Conservation (phyloP, 2,113 vertebrate species). For the Eonycteris spelaea region DNA sequence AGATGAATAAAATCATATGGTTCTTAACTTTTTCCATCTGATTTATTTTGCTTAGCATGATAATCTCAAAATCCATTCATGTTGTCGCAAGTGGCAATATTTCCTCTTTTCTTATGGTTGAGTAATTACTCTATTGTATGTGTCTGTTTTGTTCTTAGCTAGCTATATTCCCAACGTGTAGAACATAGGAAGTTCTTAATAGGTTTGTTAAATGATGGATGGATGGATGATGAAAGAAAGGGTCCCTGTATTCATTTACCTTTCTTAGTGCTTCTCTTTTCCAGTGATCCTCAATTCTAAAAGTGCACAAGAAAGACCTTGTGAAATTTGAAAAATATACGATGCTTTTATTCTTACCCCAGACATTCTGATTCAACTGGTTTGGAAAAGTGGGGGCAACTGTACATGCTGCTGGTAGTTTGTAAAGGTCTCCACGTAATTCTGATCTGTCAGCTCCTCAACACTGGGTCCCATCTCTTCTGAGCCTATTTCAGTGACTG, state of each 20-base stretch:
- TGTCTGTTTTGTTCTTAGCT: not conserved
- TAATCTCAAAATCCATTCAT: too few species aligned
- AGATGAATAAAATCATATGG: too few species aligned
- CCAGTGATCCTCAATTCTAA: not conserved
- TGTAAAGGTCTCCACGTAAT: too few species aligned
- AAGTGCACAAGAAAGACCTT: not conserved
- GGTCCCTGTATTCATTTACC: not conserved
- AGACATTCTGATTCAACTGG: not conserved
- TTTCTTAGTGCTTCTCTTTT: not conserved
- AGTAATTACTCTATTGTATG: too few species aligned
- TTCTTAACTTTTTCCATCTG: too few species aligned
- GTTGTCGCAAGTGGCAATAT: too few species aligned
- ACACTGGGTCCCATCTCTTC: not conserved
- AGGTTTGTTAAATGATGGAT: not conserved
- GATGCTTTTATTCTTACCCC: not conserved
- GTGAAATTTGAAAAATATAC: not conserved
- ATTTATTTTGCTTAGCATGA: too few species aligned
- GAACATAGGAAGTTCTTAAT: not conserved
- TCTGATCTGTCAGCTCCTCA: not conserved
- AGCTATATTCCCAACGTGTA: not conserved
- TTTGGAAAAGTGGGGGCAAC: accelerated
- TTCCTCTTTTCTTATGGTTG: too few species aligned
- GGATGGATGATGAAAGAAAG: not conserved
- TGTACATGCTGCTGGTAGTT: not conserved
- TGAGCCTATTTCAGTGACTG: not conserved